Base-by-base conservation (phyloP, 2,113 vertebrate genomes). In the Esox niger region DNA sequence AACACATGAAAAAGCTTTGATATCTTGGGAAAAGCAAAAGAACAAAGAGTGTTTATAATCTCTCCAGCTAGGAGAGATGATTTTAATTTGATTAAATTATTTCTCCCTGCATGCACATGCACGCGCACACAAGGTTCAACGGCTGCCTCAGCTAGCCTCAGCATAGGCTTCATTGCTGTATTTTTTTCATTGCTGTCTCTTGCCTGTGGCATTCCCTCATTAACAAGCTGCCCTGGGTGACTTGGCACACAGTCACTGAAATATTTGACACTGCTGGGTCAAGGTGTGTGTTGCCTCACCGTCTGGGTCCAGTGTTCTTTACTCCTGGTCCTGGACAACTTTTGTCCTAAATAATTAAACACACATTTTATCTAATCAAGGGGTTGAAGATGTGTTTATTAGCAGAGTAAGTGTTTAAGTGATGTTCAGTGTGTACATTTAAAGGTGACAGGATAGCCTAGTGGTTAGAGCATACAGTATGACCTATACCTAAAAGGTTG, bases 1-100 rank as follows among this genome's bases (percentile, higher is more conserved):
- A 67, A 78, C 63, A 60, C 68, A 79, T 52, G 10, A 58, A 47
- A 52, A 20, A 74, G 32, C 55, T 79, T 65, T 78, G 77, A 70
- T 55, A 54, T 62, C 33, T 33, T 71, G 74, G 63, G 76, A 78
- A 73, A 61, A 3, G 13, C n/a, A 59, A 63, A 43, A 59, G 66
- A 77, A 76, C 64, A 79, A 69, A 73, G 68, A 62, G 1, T 43
- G 66, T 68, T 75, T 66, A 58, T 25, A 29, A 58, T 25, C 33
- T 69, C 54, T 32, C 29, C 4, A 20, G 75, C 67, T 55, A 46
- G 1, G 8, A 76, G 54, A 62, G 54, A 65, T 27, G 57, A n/a
- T 63, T 15, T 32, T 35, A 55, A n/a, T 67, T 21, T 38, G 75
- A 74, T 74, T 73, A 61, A 70, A n/a, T 80, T 72, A 73, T 30